phyloP scores from a whole-genome alignment of 2,888 invertebrate species.

The Chymomyza procnemis region DNA sequence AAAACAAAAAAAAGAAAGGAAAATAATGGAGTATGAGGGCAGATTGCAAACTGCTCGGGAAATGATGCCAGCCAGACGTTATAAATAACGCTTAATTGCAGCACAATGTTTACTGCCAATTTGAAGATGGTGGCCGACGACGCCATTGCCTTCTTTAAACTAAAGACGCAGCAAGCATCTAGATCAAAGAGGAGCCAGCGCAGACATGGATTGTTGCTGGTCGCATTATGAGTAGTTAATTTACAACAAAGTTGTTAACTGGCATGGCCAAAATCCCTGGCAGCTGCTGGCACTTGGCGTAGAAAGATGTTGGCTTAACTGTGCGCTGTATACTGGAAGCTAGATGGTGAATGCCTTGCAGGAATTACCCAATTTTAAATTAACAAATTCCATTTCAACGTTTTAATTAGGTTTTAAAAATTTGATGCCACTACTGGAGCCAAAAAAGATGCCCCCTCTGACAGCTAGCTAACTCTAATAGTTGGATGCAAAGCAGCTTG shows the following conservation, averaged over 20 bases:
- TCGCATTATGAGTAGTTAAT: constrained; percentile 72
- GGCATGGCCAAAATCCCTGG: constrained; percentile 30
- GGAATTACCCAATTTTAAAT: constrained; percentile 72
- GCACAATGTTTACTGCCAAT: constrained; percentile 65
- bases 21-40: not conserved
- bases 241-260: constrained; percentile 70
- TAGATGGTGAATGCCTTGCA: constrained; percentile 31
- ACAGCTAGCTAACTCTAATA: not conserved
- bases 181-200: constrained; percentile 10
- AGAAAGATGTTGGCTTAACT: not conserved
- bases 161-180: constrained; percentile 18
- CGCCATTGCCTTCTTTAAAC: constrained; percentile 10
- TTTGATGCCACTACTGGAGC: constrained; percentile 54
- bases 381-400: constrained; percentile 74
- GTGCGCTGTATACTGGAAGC: constrained; percentile 15
- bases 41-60: constrained; percentile 6
- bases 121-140: constrained; percentile 35
- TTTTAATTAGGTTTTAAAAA: constrained; percentile 74
- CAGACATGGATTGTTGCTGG: constrained; percentile 3
- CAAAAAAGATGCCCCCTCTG: not conserved
- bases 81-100: constrained; percentile 77
- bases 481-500: constrained; percentile 55
- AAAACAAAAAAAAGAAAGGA: too few relatives aligned
- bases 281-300: constrained; percentile 31
- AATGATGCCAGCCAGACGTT: constrained; percentile 54